Percentiles rank a stretch among this genome's conserved stretches.
Conservation (phyloP, 2,797 vertebrate species). For the Poeciliopsis paucimaculata region DNA sequence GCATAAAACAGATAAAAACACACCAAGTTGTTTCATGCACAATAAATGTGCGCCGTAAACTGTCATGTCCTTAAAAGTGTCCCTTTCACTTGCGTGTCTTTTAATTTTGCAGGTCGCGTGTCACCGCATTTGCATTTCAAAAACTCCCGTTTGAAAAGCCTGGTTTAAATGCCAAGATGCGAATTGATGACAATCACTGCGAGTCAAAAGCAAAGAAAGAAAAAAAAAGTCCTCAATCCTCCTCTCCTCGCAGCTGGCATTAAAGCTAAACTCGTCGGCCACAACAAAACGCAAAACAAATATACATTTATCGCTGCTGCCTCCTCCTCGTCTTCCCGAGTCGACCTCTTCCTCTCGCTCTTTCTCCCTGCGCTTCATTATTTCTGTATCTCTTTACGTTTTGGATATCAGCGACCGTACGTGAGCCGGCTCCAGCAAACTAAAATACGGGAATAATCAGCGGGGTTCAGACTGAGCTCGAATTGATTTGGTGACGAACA, state of each 20-base stretch:
- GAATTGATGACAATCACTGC: slow-evolving; percentile 85
- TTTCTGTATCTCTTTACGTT: slow-evolving; percentile 77
- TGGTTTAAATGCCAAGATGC: slow-evolving; percentile 86
- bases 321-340: slow-evolving; percentile 43
- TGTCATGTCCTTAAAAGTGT: slow-evolving; percentile 78
- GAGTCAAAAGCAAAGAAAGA: slow-evolving; percentile 68
- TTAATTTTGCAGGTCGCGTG: slow-evolving; percentile 81
- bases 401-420: slow-evolving; percentile 74
- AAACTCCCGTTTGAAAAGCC: slow-evolving; percentile 82
- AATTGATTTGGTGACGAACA: slow-evolving; percentile 75
- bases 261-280: slow-evolving; percentile 80
- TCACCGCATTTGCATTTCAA: slow-evolving; percentile 87
- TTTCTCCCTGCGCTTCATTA: slow-evolving; percentile 52
- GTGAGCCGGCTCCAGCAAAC: slow-evolving; percentile 57
- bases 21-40: slow-evolving; percentile 55
- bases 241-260: slow-evolving; percentile 76
- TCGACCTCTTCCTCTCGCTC: slow-evolving; percentile 44
- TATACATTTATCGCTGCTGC: slow-evolving; percentile 62
- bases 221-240: slow-evolving; percentile 19
- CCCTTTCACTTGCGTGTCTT: slow-evolving; percentile 52
- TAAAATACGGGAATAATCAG: slow-evolving; percentile 77
- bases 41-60: slow-evolving; percentile 62
- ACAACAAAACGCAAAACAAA: slow-evolving; percentile 77
- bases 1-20: slow-evolving; percentile 77
- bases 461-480: slow-evolving; percentile 62